phyloP scores from a whole-genome alignment of 2,797 vertebrate genomes.

The Rhynchotus rufescens region DNA sequence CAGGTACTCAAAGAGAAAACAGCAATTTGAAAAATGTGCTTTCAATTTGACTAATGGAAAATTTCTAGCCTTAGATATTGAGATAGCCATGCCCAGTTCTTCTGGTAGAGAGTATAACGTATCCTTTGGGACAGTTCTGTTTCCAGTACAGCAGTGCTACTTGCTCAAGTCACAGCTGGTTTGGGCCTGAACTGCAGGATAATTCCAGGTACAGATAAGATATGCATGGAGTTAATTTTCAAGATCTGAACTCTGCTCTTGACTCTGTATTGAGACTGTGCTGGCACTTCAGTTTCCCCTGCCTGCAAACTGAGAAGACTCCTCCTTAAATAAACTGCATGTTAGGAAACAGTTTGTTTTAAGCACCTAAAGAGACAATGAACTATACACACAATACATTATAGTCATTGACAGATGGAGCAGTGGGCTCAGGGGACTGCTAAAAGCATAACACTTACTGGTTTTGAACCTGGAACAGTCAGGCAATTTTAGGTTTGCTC shows the following conservation, averaged over 20 bases:
- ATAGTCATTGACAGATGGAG: not conserved
- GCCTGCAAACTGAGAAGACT: not conserved
- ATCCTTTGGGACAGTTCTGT: not conserved
- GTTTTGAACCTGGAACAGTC: not conserved
- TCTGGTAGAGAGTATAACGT: not conserved
- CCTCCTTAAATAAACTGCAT: not conserved
- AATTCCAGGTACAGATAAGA: not conserved
- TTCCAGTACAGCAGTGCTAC: not conserved
- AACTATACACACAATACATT: not conserved
- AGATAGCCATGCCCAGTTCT: not conserved
- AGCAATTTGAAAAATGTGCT: not conserved
- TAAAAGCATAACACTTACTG: not conserved
- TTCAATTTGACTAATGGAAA: not conserved
- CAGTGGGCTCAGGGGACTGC: not conserved
- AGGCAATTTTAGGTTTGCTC: not conserved
- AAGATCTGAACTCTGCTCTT: not conserved
- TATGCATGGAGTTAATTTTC: not conserved
- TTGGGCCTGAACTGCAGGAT: not conserved
- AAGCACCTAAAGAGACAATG: not conserved
- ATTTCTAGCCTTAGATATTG: not conserved
- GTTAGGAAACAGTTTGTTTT: not conserved
- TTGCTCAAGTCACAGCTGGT: not conserved
- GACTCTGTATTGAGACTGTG: not conserved
- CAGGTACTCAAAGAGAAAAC: not conserved
- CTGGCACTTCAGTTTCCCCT: not conserved